Evolutionary conservation across 2,888 invertebrate species (phyloP), one percentile per base, ranked within the genome.

Genomic region (Cybosia mesomella): DNA sequence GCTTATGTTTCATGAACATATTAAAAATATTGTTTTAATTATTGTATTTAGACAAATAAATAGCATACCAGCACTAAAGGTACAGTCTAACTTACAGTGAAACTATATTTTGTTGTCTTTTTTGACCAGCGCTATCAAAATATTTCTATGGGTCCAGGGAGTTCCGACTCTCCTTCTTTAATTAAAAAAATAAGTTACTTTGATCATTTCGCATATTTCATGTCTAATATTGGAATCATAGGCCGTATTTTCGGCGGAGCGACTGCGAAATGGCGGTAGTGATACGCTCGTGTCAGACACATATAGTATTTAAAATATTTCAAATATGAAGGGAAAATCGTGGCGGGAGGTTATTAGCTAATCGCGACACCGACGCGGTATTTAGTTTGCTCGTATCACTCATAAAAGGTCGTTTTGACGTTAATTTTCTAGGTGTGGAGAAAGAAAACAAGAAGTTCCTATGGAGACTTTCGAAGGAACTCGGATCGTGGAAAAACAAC

Each of bases 311-410:
- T 43, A 2, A 49, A n/a, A n/a, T n/a, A n/a, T n/a, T 43, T n/a
- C n/a, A n/a, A n/a, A 18, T 43, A n/a, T n/a, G 2, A 49, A 49
- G 9, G 8, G 49, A 18, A 43, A n/a, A 8, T n/a, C n/a, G n/a
- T 18, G n/a, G 49, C n/a, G 49, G 49, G 7, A 8, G 49, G 49
- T 49, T 49, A 49, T 49, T 49, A 49, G 1, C 49, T n/a, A 49
- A 49, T n/a, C 49, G n/a, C 49, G 1, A 49, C n/a, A 49, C 49
- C 9, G 49, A 49, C 49, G 49, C n/a, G 18, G n/a, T 49, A 49
- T 49, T 49, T 49, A 49, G 49, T 49, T 49, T 49, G 49, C n/a
- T 49, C n/a, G n/a, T 49, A 49, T 49, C 49, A n/a, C 49, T 49
- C 49, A n/a, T n/a, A 4, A 18, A n/a, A n/a, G n/a, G 49, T 49